These are phyloP conservation scores for Lineus longissimus DNA, from an alignment of 1,140 invertebrate genomes.

Conservation along the genomic window DNA sequence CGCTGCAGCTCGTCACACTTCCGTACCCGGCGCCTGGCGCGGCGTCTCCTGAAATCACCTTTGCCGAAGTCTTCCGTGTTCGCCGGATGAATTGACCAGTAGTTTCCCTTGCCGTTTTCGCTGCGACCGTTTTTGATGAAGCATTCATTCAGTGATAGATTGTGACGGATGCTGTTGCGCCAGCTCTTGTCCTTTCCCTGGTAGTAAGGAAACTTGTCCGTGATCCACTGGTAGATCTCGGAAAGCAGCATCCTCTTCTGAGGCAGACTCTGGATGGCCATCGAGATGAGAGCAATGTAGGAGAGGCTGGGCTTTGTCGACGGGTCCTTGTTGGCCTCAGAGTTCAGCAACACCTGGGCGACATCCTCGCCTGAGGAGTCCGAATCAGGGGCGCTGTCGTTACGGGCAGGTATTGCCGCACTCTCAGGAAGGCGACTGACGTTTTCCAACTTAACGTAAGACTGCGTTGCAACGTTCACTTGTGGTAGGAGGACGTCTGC, in stretches of 20 bases:
- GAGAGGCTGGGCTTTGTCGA: constrained; percentile 89
- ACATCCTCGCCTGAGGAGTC: too few relatives aligned
- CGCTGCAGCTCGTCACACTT: constrained; percentile 52
- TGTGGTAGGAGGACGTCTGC: too few relatives aligned
- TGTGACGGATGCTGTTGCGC: constrained; percentile 53
- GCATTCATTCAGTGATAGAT: constrained; percentile 55
- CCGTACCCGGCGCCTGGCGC: constrained; percentile 88
- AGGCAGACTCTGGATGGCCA: constrained; percentile 91
- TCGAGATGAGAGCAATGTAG: constrained; percentile 84
- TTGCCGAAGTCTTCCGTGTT: constrained; percentile 91
- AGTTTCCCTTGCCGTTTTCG: constrained; percentile 91
- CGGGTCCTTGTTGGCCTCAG: too few relatives aligned
- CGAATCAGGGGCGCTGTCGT: too few relatives aligned
- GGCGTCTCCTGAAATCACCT: constrained; percentile 87
- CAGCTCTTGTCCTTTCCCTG: constrained; percentile 72
- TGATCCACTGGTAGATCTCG: constrained; percentile 78
- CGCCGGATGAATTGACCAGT: constrained; percentile 94
- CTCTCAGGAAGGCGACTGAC: too few relatives aligned
- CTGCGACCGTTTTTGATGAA: constrained; percentile 65
- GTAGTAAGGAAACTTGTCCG: constrained; percentile 83
- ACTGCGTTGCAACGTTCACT: too few relatives aligned
- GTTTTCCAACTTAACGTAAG: too few relatives aligned
- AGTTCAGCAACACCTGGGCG: too few relatives aligned
- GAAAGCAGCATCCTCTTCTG: constrained; percentile 89
- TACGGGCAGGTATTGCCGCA: too few relatives aligned